Base-by-base conservation (phyloP, 2,888 invertebrate species). In the Chouioia cunea region DNA sequence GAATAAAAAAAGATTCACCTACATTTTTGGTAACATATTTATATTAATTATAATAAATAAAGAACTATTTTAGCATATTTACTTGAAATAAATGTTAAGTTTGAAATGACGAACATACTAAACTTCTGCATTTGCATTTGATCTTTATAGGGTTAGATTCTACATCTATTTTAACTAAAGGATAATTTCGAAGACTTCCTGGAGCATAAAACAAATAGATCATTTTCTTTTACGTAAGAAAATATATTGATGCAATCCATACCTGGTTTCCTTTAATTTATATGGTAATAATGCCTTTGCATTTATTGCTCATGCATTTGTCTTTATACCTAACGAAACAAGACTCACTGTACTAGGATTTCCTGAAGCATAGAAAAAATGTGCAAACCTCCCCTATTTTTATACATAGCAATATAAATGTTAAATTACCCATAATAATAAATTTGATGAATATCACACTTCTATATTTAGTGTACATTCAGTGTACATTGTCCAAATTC, bases 291-390 rank as follows among this genome's bases (percentile, higher is more conserved):
- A 57, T 58, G 16, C 44, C 50, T 27, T 27, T 27, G 14, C 14
- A 54, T n/a, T 52, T 46, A 8, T 48, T 12, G 15, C 20, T 56
- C 18, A 46, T 27, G 54, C 43, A 53, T n/a, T 27, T 27, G 6
- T 6, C 36, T 36, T 36, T 36, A n/a, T n/a, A n/a, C n/a, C n/a
- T n/a, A n/a, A n/a, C n/a, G 36, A 36, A 36, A 36, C 10, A 36
- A 12, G 10, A 6, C 15, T 44, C 44, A 59, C 6, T 36, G 36
- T 52, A 44, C 48, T 16, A n/a, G 27, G 54, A 53, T 20, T 68
- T 75, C 74, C 76, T 75, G 76, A 69, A 73, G 69, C 73, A 75
- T 60, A 74, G 69, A 74, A 72, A 57, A 73, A 71, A 68, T 73
- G 62, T 56, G 58, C 71, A 54, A 20, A 50, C 52, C 69, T 54